Evolutionary conservation across 2,113 vertebrate genomes (phyloP).

Genomic region (Microtus ochrogaster): DNA sequence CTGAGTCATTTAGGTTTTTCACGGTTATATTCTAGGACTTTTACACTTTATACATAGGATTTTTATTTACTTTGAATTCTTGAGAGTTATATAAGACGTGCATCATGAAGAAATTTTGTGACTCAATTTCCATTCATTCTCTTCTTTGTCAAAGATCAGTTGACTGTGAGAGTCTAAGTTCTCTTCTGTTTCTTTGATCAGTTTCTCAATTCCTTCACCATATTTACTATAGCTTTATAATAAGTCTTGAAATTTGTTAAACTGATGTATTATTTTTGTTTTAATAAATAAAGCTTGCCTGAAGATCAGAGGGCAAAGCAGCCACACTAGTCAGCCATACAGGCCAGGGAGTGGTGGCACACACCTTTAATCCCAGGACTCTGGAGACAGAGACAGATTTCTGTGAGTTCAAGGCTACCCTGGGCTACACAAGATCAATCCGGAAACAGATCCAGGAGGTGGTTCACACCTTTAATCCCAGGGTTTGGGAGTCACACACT

Average conservation of each 20-base stretch:
- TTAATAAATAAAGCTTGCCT: too few relatives aligned
- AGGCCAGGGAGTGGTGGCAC: too few relatives aligned
- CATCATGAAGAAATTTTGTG: background rate
- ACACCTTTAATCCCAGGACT: too few relatives aligned
- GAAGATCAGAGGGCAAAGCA: too few relatives aligned
- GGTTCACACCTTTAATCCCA: too few relatives aligned
- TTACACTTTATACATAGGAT: background rate
- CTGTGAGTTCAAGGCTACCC: too few relatives aligned
- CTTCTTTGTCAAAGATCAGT: background rate
- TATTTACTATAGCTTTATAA: background rate
- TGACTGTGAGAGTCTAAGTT: background rate
- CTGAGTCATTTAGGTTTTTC: background rate
- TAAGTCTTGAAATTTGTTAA: background rate
- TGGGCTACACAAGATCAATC: too few relatives aligned
- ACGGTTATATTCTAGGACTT: background rate
- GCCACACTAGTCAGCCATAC: too few relatives aligned
- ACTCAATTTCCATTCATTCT: background rate
- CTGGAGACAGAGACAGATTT: too few relatives aligned
- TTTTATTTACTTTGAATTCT: conserved; percentile 25
- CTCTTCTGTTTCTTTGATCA: background rate
- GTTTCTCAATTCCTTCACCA: background rate
- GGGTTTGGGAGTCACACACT: too few relatives aligned
- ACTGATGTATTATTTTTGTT: too few relatives aligned
- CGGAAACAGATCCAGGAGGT: too few relatives aligned
- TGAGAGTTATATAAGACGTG: background rate